Evolutionary conservation across 2,888 invertebrate genomes (phyloP).

Genomic region (Agelastica alni): DNA sequence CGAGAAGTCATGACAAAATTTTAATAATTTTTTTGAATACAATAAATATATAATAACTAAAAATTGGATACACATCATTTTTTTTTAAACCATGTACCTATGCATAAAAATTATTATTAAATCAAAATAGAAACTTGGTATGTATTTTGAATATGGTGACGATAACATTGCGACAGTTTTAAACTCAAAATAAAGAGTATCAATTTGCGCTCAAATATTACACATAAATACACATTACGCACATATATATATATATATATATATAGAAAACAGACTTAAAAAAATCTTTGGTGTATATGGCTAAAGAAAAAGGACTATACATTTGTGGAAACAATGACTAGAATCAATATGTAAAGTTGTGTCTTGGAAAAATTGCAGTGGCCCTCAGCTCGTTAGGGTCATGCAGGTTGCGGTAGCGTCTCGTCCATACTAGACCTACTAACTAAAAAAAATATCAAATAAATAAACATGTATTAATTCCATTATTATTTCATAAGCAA

Average conservation of each 20-base stretch:
- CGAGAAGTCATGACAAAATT: no score
- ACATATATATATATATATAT: constrained; percentile 12
- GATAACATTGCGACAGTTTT: no score
- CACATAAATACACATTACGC: constrained; percentile 15
- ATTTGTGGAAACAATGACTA: constrained; percentile 37
- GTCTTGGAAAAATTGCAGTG: constrained; percentile 71
- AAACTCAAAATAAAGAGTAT: no score
- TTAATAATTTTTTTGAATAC: no score
- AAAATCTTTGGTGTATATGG: constrained; percentile 40
- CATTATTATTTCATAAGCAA: background rate
- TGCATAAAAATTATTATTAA: no score
- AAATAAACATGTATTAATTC: background rate
- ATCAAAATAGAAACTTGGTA: no score
- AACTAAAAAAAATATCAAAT: constrained; percentile 61
- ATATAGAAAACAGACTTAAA: constrained; percentile 7
- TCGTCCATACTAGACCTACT: constrained; percentile 79
- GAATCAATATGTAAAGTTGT: constrained; percentile 55
- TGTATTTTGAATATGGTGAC: no score
- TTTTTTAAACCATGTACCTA: no score
- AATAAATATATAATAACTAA: no score
- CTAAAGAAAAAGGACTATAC: constrained; percentile 27
- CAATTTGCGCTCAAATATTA: constrained; percentile 1
- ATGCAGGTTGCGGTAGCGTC: constrained; percentile 79
- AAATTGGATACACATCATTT: no score
- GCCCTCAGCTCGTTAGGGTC: constrained; percentile 75